These are phyloP conservation scores for Epizoanthus fatuus DNA, from an alignment of 92 coral and sea anemone genomes.

Conservation along the genomic window DNA sequence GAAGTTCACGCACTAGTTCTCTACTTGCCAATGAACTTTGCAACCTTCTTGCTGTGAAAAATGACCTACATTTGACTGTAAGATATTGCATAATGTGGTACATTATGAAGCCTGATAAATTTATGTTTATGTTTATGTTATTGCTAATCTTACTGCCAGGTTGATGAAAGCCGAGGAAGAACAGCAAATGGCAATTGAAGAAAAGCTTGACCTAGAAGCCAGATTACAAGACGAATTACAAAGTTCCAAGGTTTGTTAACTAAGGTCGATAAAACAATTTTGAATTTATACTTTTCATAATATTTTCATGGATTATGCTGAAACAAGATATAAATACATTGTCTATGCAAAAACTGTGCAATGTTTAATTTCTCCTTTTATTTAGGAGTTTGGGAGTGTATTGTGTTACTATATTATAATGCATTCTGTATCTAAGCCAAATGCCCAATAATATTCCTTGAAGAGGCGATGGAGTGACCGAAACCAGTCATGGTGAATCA, in stretches of 20 bases:
- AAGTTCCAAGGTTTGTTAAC: conserved; percentile 78
- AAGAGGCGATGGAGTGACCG: too few species aligned
- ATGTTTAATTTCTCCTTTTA: background rate
- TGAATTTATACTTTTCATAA: background rate
- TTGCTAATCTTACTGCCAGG: conserved; percentile 37
- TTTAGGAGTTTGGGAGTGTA: background rate
- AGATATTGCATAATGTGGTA: too few species aligned
- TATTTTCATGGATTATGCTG: background rate
- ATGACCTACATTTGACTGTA: too few species aligned
- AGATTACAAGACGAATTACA: conserved; percentile 88
- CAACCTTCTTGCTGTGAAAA: too few species aligned
- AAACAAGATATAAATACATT: background rate
- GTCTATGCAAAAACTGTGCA: too few species aligned
- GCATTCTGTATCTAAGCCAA: background rate
- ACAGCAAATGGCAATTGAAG: conserved; percentile 88
- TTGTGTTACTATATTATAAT: background rate
- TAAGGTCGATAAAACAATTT: background rate
- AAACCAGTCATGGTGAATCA: too few species aligned
- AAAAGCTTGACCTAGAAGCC: conserved; percentile 87
- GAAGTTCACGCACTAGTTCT: too few species aligned
- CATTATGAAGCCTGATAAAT: too few species aligned
- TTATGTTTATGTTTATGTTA: too few species aligned
- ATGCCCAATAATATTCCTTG: too few species aligned
- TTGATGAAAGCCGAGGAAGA: conserved; percentile 88
- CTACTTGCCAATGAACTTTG: too few species aligned